A percentile compares a stretch with the other conserved stretches of the same genome.
These are phyloP conservation scores for Pachypanchax playfairii DNA, from an alignment of 2,113 vertebrate species.

Conservation along the genomic window DNA sequence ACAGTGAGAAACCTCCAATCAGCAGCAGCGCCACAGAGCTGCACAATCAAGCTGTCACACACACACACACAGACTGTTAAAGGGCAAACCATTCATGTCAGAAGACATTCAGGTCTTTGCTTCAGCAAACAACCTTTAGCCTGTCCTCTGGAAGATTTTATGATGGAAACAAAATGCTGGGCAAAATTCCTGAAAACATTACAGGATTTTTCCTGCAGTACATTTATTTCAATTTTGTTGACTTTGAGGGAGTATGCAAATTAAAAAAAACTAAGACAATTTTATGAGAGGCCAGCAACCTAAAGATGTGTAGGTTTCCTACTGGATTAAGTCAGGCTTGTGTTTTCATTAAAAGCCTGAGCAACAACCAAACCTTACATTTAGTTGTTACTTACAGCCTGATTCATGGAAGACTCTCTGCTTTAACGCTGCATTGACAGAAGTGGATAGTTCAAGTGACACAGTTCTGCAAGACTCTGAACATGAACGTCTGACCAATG, in stretches of 20 bases:
- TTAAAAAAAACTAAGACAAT: neutral
- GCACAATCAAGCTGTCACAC: constrained; percentile 46
- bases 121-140: constrained; percentile 60
- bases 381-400: neutral
- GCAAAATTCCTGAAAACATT: neutral
- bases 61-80: constrained; percentile 55
- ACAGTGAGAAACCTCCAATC: constrained; percentile 26
- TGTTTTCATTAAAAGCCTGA: neutral
- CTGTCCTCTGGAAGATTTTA: constrained; percentile 43
- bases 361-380: neutral
- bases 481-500: constrained; percentile 62
- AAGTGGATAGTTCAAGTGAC: constrained; percentile 4
- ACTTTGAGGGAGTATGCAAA: neutral
- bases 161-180: constrained; percentile 46
- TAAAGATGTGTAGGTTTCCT: neutral
- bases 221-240: no score
- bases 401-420: neutral
- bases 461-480: constrained; percentile 36
- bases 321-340: neutral
- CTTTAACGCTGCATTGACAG: neutral
- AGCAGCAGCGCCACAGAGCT: constrained; percentile 23
- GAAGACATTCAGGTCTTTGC: constrained; percentile 59
- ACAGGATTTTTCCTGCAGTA: no score
- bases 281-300: no score
- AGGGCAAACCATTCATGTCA: constrained; percentile 66